Conservation (phyloP, 1,140 invertebrate genomes). For the Psix sp. region DNA sequence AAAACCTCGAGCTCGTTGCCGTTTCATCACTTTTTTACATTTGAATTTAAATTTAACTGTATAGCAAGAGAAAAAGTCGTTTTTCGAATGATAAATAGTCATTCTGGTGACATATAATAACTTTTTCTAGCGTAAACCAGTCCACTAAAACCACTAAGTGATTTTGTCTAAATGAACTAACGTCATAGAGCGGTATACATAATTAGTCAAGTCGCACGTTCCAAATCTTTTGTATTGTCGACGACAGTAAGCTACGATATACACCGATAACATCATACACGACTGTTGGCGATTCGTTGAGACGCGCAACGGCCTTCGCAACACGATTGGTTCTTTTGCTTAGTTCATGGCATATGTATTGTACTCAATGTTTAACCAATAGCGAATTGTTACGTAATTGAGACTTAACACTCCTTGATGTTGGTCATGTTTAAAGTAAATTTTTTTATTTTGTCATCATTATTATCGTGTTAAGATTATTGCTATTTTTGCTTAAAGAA, state of each 20-base stretch:
- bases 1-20: background rate
- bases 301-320: conserved; percentile 8
- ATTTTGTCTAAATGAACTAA: background rate
- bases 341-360: too few species aligned
- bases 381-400: too few species aligned
- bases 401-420: too few species aligned
- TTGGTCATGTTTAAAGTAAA: too few species aligned
- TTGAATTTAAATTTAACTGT: too few species aligned
- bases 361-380: conserved; percentile 1
- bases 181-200: conserved; percentile 29
- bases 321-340: conserved; percentile 8
- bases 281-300: conserved; percentile 14
- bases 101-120: too few species aligned
- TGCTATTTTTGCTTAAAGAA: too few species aligned
- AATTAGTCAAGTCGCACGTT: conserved; percentile 56
- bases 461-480: too few species aligned
- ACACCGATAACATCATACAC: conserved; percentile 25
- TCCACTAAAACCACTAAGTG: conserved; percentile 5
- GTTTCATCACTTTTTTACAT: conserved; percentile 13
- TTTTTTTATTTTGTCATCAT: too few species aligned
- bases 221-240: conserved; percentile 38
- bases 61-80: too few species aligned
- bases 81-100: too few species aligned
- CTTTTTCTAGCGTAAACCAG: too few species aligned
- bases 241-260: conserved; percentile 9